Percentiles rank a stretch among this genome's conserved stretches.
Conservation (phyloP, 2,113 vertebrate species). For the Redunca redunca region DNA sequence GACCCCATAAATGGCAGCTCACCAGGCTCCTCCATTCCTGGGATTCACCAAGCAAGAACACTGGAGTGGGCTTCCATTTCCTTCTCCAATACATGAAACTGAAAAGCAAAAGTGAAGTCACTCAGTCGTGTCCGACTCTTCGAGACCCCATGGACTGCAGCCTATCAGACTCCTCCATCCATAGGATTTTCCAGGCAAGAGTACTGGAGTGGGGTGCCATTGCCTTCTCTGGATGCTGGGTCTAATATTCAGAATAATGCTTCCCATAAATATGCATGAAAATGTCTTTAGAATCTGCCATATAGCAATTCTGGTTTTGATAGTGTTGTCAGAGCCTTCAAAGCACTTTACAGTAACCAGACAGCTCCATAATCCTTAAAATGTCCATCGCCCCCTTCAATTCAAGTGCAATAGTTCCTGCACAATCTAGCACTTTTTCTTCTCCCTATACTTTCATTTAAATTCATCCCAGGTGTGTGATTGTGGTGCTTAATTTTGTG, state of each 20-base stretch:
- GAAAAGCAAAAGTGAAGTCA: no score
- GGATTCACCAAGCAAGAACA: no score
- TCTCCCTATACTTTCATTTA: neutral
- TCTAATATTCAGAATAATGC: neutral
- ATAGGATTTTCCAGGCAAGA: no score
- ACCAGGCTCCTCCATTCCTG: rapidly evolving
- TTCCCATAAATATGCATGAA: neutral
- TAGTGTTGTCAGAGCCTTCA: neutral
- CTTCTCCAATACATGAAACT: no score
- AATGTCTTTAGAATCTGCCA: neutral
- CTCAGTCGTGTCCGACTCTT: no score
- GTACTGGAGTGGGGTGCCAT: no score
- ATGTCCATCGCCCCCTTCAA: neutral
- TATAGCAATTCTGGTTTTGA: neutral
- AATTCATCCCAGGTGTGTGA: neutral
- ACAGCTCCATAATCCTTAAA: neutral
- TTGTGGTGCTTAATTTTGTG: neutral
- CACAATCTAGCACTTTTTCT: neutral
- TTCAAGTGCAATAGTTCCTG: neutral
- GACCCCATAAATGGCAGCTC: no score
- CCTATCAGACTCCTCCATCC: no score
- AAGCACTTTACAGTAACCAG: neutral
- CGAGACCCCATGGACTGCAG: no score
- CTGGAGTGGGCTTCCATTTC: no score
- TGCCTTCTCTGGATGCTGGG: neutral